These are phyloP conservation scores for Megastigmus dorsalis DNA, from an alignment of 2,888 invertebrate genomes.

Conservation along the genomic window DNA sequence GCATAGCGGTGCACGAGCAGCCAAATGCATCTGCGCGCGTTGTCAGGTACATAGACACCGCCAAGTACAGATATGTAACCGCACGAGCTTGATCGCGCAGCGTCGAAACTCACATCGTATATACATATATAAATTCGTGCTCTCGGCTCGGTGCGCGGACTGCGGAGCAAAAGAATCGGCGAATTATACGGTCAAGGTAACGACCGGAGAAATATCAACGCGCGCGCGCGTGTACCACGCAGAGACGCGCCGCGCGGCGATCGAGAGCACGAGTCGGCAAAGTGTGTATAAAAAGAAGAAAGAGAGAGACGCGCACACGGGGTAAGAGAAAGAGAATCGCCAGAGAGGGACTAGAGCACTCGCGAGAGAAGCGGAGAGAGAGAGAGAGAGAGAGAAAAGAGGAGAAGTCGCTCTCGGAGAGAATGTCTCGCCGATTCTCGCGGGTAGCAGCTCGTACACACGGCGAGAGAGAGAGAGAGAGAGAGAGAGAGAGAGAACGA, in stretches of 20 bases:
- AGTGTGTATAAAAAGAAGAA: neutral
- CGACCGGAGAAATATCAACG: slow-evolving; percentile 16
- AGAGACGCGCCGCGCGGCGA: too few species aligned
- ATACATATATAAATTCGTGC: neutral
- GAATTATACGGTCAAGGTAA: slow-evolving; percentile 44
- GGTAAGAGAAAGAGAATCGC: neutral
- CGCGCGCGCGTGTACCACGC: too few species aligned
- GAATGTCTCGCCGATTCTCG: slow-evolving; percentile 52
- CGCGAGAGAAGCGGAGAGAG: slow-evolving; percentile 1
- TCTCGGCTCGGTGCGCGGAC: neutral
- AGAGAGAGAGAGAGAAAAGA: slow-evolving; percentile 40
- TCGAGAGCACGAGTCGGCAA: neutral
- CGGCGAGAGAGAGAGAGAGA: too few species aligned
- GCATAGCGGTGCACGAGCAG: too few species aligned
- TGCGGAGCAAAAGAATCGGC: neutral
- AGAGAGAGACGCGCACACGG: neutral
- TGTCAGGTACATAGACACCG: too few species aligned
- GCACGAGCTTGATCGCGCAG: too few species aligned
- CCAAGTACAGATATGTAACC: too few species aligned
- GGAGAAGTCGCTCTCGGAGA: slow-evolving; percentile 44
- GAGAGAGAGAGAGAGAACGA: too few species aligned
- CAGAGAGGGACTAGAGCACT: neutral
- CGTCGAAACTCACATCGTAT: too few species aligned
- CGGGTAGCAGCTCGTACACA: too few species aligned
- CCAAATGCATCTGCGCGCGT: too few species aligned